phyloP scores from a whole-genome alignment of 2,113 vertebrate species.

The Alectura lathami region DNA sequence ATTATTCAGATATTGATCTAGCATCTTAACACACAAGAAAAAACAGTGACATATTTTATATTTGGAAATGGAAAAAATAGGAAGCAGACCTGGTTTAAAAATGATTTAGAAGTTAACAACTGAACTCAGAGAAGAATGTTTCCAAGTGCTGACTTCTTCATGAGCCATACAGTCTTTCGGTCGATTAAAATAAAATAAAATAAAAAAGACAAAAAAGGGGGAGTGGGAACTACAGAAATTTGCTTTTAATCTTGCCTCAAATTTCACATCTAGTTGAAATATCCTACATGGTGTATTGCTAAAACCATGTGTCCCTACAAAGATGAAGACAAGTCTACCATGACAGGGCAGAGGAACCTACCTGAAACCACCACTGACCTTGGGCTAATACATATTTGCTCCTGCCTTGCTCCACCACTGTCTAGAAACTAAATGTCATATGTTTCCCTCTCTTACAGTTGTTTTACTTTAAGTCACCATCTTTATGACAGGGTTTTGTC shows the following conservation, averaged over 20 bases:
- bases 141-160: constrained; percentile 2
- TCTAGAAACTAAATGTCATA: not conserved
- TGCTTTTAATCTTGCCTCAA: not conserved
- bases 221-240: not conserved
- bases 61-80: constrained; percentile 54
- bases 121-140: constrained; percentile 8
- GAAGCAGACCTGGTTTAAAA: constrained; percentile 49
- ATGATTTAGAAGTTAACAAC: constrained; percentile 15
- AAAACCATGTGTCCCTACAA: not conserved
- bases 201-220: not conserved
- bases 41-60: constrained; percentile 50
- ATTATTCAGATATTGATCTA: constrained; percentile 69
- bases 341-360: not conserved
- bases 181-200: not conserved
- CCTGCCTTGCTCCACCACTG: not conserved
- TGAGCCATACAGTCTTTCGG: not conserved
- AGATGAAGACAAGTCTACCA: not conserved
- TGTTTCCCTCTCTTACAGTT: not conserved
- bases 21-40: constrained; percentile 23
- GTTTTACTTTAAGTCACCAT: not conserved
- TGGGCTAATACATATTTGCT: not conserved
- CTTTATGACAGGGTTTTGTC: not conserved
- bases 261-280: not conserved
- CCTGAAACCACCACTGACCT: not conserved
- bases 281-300: not conserved